Conservation (phyloP, 2,797 vertebrate species). For the Gambusia yucatana region DNA sequence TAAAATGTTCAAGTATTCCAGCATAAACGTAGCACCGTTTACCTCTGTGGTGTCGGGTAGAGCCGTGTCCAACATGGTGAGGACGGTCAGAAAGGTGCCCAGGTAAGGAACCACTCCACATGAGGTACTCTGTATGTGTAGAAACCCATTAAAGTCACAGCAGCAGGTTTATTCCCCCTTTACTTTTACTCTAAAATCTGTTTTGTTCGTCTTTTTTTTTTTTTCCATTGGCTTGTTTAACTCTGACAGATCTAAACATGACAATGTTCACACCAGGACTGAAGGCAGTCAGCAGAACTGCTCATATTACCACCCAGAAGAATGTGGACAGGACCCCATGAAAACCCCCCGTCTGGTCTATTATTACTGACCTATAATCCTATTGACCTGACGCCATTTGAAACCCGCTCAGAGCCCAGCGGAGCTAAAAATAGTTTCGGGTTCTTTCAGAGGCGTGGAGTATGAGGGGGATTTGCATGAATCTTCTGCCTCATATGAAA, state of each 20-base stretch:
- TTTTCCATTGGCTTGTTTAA: neutral
- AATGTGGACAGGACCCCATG: slow-evolving; percentile 63
- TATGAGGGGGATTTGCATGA: neutral
- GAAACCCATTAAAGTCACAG: neutral
- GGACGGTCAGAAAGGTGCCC: slow-evolving; percentile 88
- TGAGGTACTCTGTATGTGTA: slow-evolving; percentile 72
- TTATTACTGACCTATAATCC: slow-evolving; percentile 73
- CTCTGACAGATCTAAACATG: neutral
- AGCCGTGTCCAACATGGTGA: slow-evolving; percentile 93
- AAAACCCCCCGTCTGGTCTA: slow-evolving; percentile 53
- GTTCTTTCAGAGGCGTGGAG: slow-evolving; percentile 25
- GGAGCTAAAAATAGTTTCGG: slow-evolving; percentile 65
- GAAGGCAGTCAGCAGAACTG: slow-evolving; percentile 18
- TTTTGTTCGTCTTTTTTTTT: neutral
- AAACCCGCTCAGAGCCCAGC: slow-evolving; percentile 44
- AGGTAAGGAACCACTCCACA: slow-evolving; percentile 87
- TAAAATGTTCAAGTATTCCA: neutral
- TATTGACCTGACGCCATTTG: slow-evolving; percentile 54
- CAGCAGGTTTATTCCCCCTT: neutral
- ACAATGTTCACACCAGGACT: slow-evolving; percentile 3
- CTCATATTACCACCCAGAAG: slow-evolving; percentile 55
- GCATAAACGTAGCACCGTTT: neutral
- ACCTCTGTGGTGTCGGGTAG: slow-evolving; percentile 88
- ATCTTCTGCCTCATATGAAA: slow-evolving; percentile 1
- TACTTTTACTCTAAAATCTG: neutral